Conservation (phyloP, 2,113 vertebrate genomes). For the Catagonus wagneri region DNA sequence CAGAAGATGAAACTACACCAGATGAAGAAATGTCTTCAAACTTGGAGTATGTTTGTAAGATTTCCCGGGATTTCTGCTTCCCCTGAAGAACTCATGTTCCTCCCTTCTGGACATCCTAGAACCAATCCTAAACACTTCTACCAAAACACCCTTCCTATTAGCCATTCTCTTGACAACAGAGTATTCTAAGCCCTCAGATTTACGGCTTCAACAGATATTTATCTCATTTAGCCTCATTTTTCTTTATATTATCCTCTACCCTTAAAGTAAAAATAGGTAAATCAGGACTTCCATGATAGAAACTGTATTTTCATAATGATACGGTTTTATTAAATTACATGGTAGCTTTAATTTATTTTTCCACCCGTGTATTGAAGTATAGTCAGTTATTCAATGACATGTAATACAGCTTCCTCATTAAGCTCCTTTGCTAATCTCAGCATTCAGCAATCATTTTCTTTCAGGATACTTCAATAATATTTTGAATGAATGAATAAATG, state of each 20-base stretch:
- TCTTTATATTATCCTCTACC: neutral
- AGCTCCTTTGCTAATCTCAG: neutral
- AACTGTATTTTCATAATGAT: neutral
- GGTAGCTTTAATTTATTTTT: neutral
- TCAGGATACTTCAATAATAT: neutral
- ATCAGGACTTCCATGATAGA: neutral
- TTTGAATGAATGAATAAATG: neutral
- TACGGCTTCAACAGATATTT: neutral
- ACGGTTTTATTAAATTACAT: neutral
- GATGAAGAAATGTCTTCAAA: conserved; percentile 88
- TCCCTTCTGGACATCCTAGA: neutral
- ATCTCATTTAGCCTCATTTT: neutral
- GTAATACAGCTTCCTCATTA: neutral
- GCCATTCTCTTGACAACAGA: neutral
- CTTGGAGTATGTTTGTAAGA: conserved; percentile 86
- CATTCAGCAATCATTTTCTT: neutral
- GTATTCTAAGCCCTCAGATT: neutral
- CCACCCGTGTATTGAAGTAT: neutral
- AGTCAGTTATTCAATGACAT: neutral
- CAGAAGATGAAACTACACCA: conserved; percentile 89
- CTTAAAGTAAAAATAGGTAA: neutral
- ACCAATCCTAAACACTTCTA: neutral
- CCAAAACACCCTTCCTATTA: neutral
- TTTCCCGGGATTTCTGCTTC: neutral
- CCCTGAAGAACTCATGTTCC: neutral